phyloP scores from a whole-genome alignment of 2,888 invertebrate genomes.

The Sphaeridia pumilis region DNA sequence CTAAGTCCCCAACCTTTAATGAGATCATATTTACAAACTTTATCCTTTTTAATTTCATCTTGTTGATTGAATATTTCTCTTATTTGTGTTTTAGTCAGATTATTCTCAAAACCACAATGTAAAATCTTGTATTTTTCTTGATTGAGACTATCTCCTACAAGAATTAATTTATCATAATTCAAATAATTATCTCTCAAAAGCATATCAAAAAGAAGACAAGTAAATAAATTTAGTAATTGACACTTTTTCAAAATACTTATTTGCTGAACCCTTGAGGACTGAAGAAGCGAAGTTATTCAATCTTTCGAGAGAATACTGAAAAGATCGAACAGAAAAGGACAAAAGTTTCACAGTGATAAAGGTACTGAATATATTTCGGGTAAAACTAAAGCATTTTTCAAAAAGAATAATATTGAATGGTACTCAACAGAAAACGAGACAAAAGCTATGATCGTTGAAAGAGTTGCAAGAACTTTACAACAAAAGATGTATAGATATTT shows the following conservation, averaged over 20 bases:
- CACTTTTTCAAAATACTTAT: slow-evolving; percentile 2
- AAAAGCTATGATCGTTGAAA: slow-evolving; percentile 4
- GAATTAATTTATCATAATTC: too few relatives aligned
- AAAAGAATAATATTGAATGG: background rate
- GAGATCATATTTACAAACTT: too few relatives aligned
- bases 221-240: slow-evolving; percentile 3
- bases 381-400: background rate
- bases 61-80: too few relatives aligned
- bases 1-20: too few relatives aligned
- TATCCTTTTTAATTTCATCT: too few relatives aligned
- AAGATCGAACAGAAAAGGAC: background rate
- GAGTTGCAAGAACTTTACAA: background rate
- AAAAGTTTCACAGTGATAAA: background rate
- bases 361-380: background rate
- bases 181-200: too few relatives aligned
- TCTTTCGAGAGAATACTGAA: background rate
- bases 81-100: too few relatives aligned
- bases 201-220: too few relatives aligned
- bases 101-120: too few relatives aligned
- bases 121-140: too few relatives aligned
- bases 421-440: slow-evolving; percentile 6
- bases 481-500: slow-evolving; percentile 1
- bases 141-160: too few relatives aligned
- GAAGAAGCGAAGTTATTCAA: background rate
- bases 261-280: background rate